phyloP scores from a whole-genome alignment of 2,888 invertebrate species.

The Leptinotarsa rubiginosa region DNA sequence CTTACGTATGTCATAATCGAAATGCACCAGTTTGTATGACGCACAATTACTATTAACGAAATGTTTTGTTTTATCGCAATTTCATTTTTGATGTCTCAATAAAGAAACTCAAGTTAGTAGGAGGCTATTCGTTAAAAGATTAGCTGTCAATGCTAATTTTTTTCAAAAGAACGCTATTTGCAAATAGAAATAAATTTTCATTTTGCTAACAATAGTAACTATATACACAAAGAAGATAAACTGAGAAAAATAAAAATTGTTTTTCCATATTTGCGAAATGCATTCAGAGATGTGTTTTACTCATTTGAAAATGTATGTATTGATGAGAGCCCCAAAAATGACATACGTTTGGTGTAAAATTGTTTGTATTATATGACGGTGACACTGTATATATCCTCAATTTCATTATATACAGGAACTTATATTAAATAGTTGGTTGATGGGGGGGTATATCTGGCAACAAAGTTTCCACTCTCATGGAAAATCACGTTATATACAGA shows the following conservation, averaged over 20 bases:
- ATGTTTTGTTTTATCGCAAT: constrained; percentile 35
- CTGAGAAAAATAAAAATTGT: constrained; percentile 33
- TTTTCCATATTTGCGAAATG: constrained; percentile 17
- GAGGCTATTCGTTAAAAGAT: constrained; percentile 33
- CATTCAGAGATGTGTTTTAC: constrained; percentile 28
- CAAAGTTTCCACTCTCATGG: constrained; percentile 33
- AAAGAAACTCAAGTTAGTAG: constrained; percentile 25
- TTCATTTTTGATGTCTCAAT: constrained; percentile 35
- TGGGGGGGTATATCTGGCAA: constrained; percentile 25
- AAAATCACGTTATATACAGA: constrained; percentile 30
- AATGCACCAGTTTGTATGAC: constrained; percentile 6
- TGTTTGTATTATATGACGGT: constrained; percentile 35
- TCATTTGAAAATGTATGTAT: constrained; percentile 39
- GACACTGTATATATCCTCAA: constrained; percentile 44
- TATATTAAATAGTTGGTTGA: constrained; percentile 30
- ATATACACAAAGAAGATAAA: constrained; percentile 25
- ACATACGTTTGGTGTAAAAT: constrained; percentile 27
- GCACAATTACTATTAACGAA: constrained; percentile 24
- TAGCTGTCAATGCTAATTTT: constrained; percentile 31
- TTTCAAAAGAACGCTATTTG: constrained; percentile 27
- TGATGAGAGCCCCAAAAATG: constrained; percentile 40
- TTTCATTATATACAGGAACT: constrained; percentile 45
- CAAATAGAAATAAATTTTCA: constrained; percentile 31
- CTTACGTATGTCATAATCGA: constrained; percentile 21
- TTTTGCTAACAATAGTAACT: constrained; percentile 28